phyloP scores from a whole-genome alignment of 2,888 invertebrate genomes.

The Philereme vetulata region DNA sequence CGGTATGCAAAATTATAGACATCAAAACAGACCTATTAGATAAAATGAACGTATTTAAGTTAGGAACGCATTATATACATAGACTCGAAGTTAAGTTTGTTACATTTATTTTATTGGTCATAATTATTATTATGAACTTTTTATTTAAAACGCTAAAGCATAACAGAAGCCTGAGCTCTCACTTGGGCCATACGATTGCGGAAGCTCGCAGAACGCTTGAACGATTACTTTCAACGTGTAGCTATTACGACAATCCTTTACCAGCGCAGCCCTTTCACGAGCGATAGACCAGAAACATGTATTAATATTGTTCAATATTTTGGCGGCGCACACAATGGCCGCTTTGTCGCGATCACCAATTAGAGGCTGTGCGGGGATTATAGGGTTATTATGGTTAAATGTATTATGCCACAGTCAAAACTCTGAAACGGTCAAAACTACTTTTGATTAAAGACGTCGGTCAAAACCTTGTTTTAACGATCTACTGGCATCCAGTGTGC shows the following conservation, averaged over 20 bases:
- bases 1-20: no score
- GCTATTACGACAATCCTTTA: conserved; percentile 75
- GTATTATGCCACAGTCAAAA: conserved; percentile 16
- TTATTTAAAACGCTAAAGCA: background rate
- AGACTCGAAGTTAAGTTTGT: no score
- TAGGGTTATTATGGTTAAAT: conserved; percentile 23
- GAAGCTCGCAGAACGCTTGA: conserved; percentile 62
- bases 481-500: no score
- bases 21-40: no score
- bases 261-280: conserved; percentile 70
- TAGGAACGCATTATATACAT: no score
- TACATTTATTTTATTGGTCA: no score
- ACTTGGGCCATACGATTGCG: conserved; percentile 50
- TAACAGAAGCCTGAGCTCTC: conserved; percentile 11
- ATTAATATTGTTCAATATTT: conserved; percentile 77
- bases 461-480: no score
- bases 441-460: no score
- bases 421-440: no score
- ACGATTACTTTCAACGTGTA: conserved; percentile 62
- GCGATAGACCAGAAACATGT: conserved; percentile 70
- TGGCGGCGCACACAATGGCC: conserved; percentile 59
- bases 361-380: conserved; percentile 36
- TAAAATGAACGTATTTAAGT: no score
- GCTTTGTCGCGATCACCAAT: conserved; percentile 49
- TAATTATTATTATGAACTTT: no score